These are phyloP conservation scores for Damaliscus lunatus DNA, from an alignment of 2,113 vertebrate genomes.

Conservation along the genomic window DNA sequence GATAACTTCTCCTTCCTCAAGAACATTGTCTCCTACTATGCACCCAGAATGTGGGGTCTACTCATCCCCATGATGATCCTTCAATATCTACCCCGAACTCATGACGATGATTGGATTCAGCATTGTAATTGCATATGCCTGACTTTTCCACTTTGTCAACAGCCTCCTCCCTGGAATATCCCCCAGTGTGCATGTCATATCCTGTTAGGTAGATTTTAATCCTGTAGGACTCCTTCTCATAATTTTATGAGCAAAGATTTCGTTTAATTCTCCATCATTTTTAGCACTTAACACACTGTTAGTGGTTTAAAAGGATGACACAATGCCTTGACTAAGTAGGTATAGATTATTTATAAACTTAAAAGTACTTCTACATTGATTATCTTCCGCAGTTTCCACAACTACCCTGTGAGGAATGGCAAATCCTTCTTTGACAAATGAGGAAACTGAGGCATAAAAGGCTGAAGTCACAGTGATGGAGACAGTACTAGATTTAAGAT, in stretches of 20 bases:
- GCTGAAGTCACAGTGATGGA: not conserved
- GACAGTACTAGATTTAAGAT: conserved; percentile 8
- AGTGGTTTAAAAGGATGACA: conserved; percentile 7
- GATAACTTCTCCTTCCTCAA: conserved; percentile 30
- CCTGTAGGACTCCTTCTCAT: not conserved
- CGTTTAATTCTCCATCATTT: conserved; percentile 47
- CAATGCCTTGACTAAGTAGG: not conserved
- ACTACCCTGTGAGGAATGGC: not conserved
- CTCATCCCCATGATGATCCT: not conserved
- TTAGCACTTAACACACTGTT: not conserved
- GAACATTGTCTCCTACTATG: not conserved
- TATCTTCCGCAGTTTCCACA: not conserved
- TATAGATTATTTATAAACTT: not conserved
- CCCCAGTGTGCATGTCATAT: conserved; percentile 35
- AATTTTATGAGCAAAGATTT: conserved; percentile 16
- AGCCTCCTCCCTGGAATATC: conserved; percentile 17
- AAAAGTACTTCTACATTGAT: not conserved
- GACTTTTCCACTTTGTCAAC: conserved; percentile 33
- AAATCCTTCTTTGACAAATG: conserved; percentile 32
- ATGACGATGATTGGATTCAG: conserved; percentile 41
- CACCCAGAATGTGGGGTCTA: not conserved
- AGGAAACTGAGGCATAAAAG: conserved; percentile 14
- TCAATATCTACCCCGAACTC: conserved; percentile 9
- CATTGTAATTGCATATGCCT: conserved; percentile 5
- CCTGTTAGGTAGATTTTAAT: conserved; percentile 41